Percentiles rank a stretch among this genome's conserved stretches.
Evolutionary conservation across 2,113 vertebrate species (phyloP).

Genomic region (Gadus chalcogrammus): DNA sequence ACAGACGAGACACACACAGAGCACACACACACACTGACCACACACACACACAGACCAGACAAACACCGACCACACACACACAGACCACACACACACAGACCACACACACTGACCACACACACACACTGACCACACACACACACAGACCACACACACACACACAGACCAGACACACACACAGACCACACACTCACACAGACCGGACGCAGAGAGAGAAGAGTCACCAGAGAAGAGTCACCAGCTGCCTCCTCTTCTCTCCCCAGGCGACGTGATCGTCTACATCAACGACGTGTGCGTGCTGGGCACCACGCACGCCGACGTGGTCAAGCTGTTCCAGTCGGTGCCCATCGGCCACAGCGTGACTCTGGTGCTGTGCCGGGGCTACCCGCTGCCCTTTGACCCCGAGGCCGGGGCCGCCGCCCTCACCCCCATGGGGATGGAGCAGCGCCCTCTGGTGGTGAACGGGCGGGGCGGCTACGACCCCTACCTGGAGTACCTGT

Average conservation of each 20-base stretch:
- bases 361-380: constrained; percentile 95
- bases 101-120: too few species aligned
- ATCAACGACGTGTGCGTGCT: constrained; percentile 99
- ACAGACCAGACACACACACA: too few species aligned
- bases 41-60: too few species aligned
- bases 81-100: too few species aligned
- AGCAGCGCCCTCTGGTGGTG: constrained; percentile 89
- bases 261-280: constrained; percentile 99
- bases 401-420: constrained; percentile 88
- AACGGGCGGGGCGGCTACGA: constrained; percentile 96
- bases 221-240: too few species aligned
- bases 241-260: constrained; percentile 16
- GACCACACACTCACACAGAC: constrained; percentile 3
- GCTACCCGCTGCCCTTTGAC: constrained; percentile 96
- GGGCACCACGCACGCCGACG: constrained; percentile 97
- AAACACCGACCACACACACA: too few species aligned
- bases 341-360: constrained; percentile 98
- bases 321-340: constrained; percentile 99
- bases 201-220: too few species aligned
- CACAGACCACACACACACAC: too few species aligned
- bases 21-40: too few species aligned
- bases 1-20: too few species aligned
- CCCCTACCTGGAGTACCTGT: constrained; percentile 98
- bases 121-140: too few species aligned
- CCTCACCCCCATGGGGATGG: constrained; percentile 89